Base-by-base conservation (phyloP, 2,888 invertebrate species). In the Epiblema foenella region DNA sequence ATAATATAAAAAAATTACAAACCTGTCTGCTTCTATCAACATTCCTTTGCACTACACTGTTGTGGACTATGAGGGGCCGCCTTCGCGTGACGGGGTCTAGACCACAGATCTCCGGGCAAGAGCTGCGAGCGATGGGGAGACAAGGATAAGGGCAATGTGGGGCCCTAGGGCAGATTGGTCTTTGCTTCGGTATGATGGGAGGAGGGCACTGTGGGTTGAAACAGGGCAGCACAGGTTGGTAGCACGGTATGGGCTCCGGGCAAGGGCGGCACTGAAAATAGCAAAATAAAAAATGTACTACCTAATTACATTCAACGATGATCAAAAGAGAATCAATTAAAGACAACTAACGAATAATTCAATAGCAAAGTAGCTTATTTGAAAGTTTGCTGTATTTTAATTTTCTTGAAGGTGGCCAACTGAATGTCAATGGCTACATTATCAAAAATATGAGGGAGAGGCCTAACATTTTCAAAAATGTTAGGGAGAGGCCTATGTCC, bases 51-150 rank as follows among this genome's bases (percentile, higher is more conserved):
- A 51, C 37, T 17, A 94, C 89, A 75, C 94, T 93, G 59, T 95
- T 94, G 83, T 94, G 93, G 74, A 94, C 94, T 75, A 95, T 94
- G 51, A 95, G 85, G 3, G 95, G 95, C 75, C 95, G 88, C 75
- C 95, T 92, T 15, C 94, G 89, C 0, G 94, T 94, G 64, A 95
- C 94, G 2, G 95, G 95, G 73, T 95, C 95, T n/a, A 87, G 57
- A 74, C 88, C 77, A 76, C 91, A 89, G 65, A 64, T 64, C n/a
- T 84, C 72, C 1, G 90, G 87, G 58, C 94, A 94, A 74, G 87
- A 88, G 54, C 93, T 93, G 69, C 93, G 89, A 69, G 84, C 78
- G 0, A 94, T 74, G 0, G 94, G 94, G 10, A 94, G 80, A 74
- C 94, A 94, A 0, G 94, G 94, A 57, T 90, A 94, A 0, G 85